Conservation (phyloP, 2,797 vertebrate genomes). For the Columba guinea region DNA sequence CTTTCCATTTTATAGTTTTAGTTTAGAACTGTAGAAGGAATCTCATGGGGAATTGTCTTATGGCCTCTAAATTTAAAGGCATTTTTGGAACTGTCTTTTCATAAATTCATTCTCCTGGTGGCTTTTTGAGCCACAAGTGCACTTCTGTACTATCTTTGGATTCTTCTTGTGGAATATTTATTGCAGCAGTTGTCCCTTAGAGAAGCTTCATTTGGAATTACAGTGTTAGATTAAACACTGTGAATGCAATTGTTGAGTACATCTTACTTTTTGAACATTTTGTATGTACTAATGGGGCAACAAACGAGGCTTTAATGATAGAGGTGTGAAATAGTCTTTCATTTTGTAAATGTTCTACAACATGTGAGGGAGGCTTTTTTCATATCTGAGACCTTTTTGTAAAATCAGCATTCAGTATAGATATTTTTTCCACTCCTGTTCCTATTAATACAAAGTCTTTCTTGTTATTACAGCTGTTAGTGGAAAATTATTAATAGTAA, state of each 20-base stretch:
- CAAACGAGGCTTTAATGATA: neutral
- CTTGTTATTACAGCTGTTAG: neutral
- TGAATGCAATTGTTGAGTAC: neutral
- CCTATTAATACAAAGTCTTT: neutral
- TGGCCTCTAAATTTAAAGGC: neutral
- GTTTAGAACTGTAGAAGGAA: neutral
- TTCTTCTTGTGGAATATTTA: neutral
- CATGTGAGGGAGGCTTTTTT: neutral
- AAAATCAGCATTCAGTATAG: neutral
- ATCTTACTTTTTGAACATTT: neutral
- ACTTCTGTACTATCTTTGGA: rapidly evolving
- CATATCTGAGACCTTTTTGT: neutral
- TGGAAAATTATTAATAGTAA: neutral
- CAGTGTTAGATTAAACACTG: neutral
- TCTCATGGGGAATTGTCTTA: neutral
- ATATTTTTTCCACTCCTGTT: neutral
- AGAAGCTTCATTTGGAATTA: neutral
- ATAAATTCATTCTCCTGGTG: neutral
- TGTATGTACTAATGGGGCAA: neutral
- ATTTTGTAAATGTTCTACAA: neutral
- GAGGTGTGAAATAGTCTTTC: neutral
- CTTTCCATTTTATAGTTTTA: neutral
- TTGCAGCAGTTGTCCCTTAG: neutral
- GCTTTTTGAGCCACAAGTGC: neutral
- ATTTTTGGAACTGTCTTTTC: neutral